Evolutionary conservation across 2,113 vertebrate species (phyloP).

Genomic region (Mastomys coucha): DNA sequence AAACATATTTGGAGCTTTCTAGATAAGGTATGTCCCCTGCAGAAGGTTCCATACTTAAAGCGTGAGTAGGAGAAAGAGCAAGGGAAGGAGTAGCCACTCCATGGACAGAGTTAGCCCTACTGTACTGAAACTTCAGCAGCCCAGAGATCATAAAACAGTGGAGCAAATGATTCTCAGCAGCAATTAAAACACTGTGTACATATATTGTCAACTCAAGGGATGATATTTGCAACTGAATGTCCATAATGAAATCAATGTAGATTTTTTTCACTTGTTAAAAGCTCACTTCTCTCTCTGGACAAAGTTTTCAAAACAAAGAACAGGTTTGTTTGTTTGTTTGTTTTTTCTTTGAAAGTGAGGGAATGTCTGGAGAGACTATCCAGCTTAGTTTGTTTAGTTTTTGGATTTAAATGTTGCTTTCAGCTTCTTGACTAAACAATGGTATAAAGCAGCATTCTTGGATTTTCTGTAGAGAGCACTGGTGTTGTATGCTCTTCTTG

Average conservation of each 20-base stretch:
- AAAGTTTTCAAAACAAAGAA: not conserved
- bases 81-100: accelerated
- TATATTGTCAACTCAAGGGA: not conserved
- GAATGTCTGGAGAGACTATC: not conserved
- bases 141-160: too few relatives aligned
- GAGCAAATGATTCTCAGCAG: not conserved
- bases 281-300: not conserved
- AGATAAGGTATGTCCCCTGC: not conserved
- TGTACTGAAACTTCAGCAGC: not conserved
- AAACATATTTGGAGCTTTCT: not conserved
- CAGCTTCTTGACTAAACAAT: not conserved
- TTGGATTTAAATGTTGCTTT: not conserved
- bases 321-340: too few relatives aligned
- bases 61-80: not conserved
- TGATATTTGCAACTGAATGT: not conserved
- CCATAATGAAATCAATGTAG: not conserved
- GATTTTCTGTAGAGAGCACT: not conserved
- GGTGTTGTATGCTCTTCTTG: not conserved
- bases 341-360: not conserved
- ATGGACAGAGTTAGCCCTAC: not conserved
- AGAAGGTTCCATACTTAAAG: not conserved
- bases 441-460: not conserved
- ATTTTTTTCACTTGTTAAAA: not conserved
- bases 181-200: not conserved
- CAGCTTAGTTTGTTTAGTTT: not conserved